phyloP scores from a whole-genome alignment of 2,113 vertebrate species.

The Galeopterus variegatus region DNA sequence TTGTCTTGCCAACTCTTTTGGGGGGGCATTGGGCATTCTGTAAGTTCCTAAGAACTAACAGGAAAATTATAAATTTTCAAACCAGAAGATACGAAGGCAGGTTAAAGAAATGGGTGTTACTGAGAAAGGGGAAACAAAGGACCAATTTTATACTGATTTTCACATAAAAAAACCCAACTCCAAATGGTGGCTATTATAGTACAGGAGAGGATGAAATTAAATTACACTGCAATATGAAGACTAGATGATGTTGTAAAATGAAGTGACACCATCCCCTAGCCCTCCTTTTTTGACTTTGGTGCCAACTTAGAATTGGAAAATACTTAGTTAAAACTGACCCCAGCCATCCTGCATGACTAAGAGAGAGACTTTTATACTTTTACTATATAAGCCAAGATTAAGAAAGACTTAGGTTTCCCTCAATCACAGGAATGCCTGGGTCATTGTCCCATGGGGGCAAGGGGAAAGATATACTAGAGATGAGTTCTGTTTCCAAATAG shows the following conservation, averaged over 20 bases:
- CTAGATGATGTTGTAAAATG: not conserved
- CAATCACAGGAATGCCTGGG: not conserved
- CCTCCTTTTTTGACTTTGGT: not conserved
- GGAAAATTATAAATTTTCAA: slow-evolving; percentile 47
- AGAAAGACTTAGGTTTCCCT: not conserved
- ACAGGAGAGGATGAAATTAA: not conserved
- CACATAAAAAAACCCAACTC: not conserved
- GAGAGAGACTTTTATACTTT: not conserved
- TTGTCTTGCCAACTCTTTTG: slow-evolving; percentile 9
- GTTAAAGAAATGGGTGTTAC: not conserved
- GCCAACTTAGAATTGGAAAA: not conserved
- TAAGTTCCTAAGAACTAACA: not conserved
- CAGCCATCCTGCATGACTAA: not conserved
- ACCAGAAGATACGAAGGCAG: not conserved
- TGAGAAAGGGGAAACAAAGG: not conserved
- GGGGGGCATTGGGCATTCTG: not conserved
- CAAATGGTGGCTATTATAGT: not conserved
- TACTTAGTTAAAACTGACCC: not conserved
- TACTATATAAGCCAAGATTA: not conserved
- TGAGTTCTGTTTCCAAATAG: not conserved
- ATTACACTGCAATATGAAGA: not conserved
- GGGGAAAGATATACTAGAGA: not conserved
- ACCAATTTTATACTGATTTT: not conserved
- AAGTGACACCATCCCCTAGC: not conserved
- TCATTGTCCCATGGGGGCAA: not conserved